phyloP scores from a whole-genome alignment of 2,888 invertebrate genomes.

The Branchinecta sandiegonensis region DNA sequence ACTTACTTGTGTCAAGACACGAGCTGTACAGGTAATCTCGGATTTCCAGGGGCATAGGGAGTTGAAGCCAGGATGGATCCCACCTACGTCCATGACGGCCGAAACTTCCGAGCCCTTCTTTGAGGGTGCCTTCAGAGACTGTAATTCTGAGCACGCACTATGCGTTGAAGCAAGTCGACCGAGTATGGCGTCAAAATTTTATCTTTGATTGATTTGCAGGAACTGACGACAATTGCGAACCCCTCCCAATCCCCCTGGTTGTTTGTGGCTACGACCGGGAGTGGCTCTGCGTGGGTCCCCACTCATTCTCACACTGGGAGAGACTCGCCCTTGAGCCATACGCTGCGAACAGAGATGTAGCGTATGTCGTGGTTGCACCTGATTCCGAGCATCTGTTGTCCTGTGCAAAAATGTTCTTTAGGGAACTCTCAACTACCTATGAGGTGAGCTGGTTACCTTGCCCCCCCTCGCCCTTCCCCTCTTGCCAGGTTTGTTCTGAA shows the following conservation, averaged over 20 bases:
- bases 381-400: slow-evolving; percentile 70
- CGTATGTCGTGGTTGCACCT: slow-evolving; percentile 85
- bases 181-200: too few relatives aligned
- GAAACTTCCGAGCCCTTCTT: too few relatives aligned
- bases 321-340: slow-evolving; percentile 92
- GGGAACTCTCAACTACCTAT: slow-evolving; percentile 80
- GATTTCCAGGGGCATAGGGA: too few relatives aligned
- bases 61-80: too few relatives aligned
- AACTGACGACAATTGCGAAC: slow-evolving; percentile 87
- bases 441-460: slow-evolving; percentile 42
- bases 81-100: too few relatives aligned
- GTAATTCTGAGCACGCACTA: too few relatives aligned
- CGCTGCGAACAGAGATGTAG: slow-evolving; percentile 83
- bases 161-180: too few relatives aligned
- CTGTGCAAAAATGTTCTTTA: slow-evolving; percentile 71
- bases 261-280: slow-evolving; percentile 90
- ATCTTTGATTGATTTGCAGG: slow-evolving; percentile 35
- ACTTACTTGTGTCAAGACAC: too few relatives aligned
- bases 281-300: slow-evolving; percentile 85
- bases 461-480: too few relatives aligned
- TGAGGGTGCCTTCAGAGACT: too few relatives aligned
- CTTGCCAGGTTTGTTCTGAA: too few relatives aligned
- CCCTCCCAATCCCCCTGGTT: slow-evolving; percentile 87
- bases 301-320: slow-evolving; percentile 90
- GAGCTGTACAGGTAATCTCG: too few relatives aligned